Base-by-base conservation (phyloP, 2,113 vertebrate species). In the Rynchops niger region DNA sequence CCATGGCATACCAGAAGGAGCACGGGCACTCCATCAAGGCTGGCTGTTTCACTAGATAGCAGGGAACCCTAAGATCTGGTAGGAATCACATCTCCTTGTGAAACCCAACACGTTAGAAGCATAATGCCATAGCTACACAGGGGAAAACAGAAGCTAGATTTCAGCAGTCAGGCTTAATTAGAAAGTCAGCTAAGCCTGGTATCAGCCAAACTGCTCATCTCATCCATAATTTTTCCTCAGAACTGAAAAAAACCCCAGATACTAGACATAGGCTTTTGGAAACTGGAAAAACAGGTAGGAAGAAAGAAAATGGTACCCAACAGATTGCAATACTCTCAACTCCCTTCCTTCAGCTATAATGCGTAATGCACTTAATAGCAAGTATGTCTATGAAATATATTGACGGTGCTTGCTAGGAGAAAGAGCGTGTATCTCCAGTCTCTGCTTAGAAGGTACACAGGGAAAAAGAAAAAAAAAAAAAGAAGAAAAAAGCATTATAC, bases 301-400 rank as follows among this genome's bases (percentile, higher is more conserved):
- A 90, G n/a, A 45, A 81, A 71, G 38, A 42, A 47, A 92, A 30
- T 11, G 11, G 9, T 50, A 84, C 36, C 18, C 13, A 58, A 49
- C 3, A 67, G n/a, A 63, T 8, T 55, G 38, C 59, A 58, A 50
- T 40, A 36, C 6, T 73, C 30, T 65, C 32, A 56, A 40, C 20
- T 67, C 34, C n/a, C 5, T 61, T 88, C 40, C 89, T 95, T 81
- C 73, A 98, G 98, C 98, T 53, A 96, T 98, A 96, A 99, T 97
- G 97, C 97, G 97, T 94, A 98, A 98, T 98, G 94, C 92, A 98
- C 78, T 95, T 98, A 67, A 98, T 97, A 1, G 96, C 93, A 14
- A 98, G 97, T 19, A 97, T 97, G 36, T 98, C 98, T 63, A 98
- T 98, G 91, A 99, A 99, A 98, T 98, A 93, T 98, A 98, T 83